A percentile compares a stretch with the other conserved stretches of the same genome.
Conservation (phyloP, 2,888 invertebrate genomes). For the Punctoribates punctum region DNA sequence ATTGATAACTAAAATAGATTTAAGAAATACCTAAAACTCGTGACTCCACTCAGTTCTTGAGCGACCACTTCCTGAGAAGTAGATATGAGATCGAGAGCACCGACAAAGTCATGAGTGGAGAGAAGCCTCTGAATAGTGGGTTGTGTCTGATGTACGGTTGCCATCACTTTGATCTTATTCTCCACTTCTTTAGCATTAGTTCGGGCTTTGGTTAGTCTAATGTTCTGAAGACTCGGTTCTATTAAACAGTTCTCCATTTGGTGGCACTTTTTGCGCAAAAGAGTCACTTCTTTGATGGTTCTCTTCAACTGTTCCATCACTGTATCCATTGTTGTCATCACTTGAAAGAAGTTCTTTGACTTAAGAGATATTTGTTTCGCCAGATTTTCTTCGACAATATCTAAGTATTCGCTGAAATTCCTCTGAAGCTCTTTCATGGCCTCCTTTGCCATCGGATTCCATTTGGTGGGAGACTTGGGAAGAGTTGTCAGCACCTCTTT, state of each 20-base stretch:
- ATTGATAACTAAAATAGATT: background rate
- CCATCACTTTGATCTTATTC: conserved; percentile 78
- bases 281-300: conserved; percentile 64
- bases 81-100: conserved; percentile 90
- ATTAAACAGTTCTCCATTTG: conserved; percentile 40
- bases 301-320: conserved; percentile 90
- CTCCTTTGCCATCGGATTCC: conserved; percentile 33
- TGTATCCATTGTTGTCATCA: conserved; percentile 96
- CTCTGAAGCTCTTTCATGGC: conserved; percentile 42
- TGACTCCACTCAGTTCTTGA: conserved; percentile 83
- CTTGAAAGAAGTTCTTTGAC: conserved; percentile 95
- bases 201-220: conserved; percentile 37
- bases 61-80: conserved; percentile 91
- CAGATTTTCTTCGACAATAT: conserved; percentile 89
- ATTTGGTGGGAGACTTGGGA: conserved; percentile 8
- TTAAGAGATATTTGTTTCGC: conserved; percentile 87
- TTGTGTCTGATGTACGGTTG: conserved; percentile 94
- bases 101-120: conserved; percentile 94
- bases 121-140: conserved; percentile 91
- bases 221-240: conserved; percentile 41
- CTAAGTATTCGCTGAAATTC: conserved; percentile 83
- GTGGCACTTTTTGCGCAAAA: conserved; percentile 41
- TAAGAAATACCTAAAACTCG: conserved; percentile 68
- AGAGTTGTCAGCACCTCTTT: conserved; percentile 17
- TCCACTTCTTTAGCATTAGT: conserved; percentile 48